These are phyloP conservation scores for Cyrtonyx montezumae DNA, from an alignment of 2,113 vertebrate species.

Conservation along the genomic window DNA sequence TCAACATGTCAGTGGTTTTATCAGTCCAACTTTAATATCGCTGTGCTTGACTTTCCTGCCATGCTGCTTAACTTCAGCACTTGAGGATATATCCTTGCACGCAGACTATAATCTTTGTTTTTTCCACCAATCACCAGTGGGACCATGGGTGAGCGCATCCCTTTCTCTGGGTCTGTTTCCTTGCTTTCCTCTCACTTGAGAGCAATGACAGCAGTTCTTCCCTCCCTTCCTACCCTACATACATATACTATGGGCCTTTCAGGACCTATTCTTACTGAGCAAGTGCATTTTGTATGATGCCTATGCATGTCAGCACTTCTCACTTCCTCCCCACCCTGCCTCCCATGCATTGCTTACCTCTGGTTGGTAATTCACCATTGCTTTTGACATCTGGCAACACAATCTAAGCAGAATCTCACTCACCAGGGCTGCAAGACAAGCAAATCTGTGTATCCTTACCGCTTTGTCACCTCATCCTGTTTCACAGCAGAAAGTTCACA, in stretches of 20 bases:
- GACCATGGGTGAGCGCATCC: not conserved
- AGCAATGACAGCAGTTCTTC: not conserved
- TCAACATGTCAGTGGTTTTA: not conserved
- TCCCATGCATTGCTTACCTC: not conserved
- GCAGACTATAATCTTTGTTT: not conserved
- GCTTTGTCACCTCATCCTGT: constrained; percentile 23
- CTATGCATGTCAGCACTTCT: constrained; percentile 5
- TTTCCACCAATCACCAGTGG: not conserved
- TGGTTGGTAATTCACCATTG: constrained; percentile 4
- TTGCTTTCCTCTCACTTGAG: not conserved
- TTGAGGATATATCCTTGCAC: not conserved
- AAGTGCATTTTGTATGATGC: not conserved
- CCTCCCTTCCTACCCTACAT: not conserved
- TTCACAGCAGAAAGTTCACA: constrained; percentile 17
- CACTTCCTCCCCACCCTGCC: not conserved
- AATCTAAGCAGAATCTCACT: constrained; percentile 17
- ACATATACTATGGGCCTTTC: not conserved
- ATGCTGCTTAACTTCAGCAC: not conserved
- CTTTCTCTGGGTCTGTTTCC: not conserved
- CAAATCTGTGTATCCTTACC: constrained; percentile 5
- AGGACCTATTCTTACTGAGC: not conserved
- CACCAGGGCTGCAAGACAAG: not conserved
- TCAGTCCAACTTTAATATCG: accelerated
- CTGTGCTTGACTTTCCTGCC: not conserved
- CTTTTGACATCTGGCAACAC: constrained; percentile 42